Base-by-base conservation (phyloP, 2,888 invertebrate genomes). In the Microctonus brassicae region DNA sequence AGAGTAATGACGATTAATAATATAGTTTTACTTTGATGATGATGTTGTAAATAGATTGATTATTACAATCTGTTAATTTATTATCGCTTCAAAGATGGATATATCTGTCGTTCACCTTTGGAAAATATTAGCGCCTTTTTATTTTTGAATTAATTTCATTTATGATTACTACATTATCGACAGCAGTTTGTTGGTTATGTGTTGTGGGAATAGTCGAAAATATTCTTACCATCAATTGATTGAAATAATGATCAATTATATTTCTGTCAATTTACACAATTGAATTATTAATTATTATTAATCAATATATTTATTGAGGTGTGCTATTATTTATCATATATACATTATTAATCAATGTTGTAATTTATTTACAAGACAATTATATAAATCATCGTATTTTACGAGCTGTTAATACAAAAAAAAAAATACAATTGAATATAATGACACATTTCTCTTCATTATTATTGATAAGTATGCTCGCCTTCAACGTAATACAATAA, bases 311-410 rank as follows among this genome's bases (percentile, higher is more conserved):
- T 60, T 34, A 36, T 33, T 20, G 20, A 60, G 17, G 60, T 60
- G 60, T 36, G 34, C 9, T 34, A 22, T n/a, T 20, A 60, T 60
- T 60, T 33, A 34, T 60, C 11, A 34, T 34, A 22, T 33, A 34
- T 20, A 20, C 20, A 60, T 20, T 17, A 36, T 34, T 33, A 36
- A 34, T 34, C 9, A 9, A 34, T 60, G 34, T 60, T 13, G 22
- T 34, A 33, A 60, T 60, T 34, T 60, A 60, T 60, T 60, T 60
- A 60, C 60, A 60, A 60, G 34, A 60, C 34, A 60, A 60, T 60
- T 17, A 60, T n/a, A n/a, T 33, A 60, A 33, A 34, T 60, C 33
- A 33, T 60, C 33, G 34, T 33, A 20, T 2, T 36, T 60, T 34
- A 33, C 17, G 47, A 47, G 47, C 17, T 47, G 47, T 47, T n/a